These are phyloP conservation scores for Corythornis madagascariensis DNA, from an alignment of 2,113 vertebrate genomes.

Conservation along the genomic window DNA sequence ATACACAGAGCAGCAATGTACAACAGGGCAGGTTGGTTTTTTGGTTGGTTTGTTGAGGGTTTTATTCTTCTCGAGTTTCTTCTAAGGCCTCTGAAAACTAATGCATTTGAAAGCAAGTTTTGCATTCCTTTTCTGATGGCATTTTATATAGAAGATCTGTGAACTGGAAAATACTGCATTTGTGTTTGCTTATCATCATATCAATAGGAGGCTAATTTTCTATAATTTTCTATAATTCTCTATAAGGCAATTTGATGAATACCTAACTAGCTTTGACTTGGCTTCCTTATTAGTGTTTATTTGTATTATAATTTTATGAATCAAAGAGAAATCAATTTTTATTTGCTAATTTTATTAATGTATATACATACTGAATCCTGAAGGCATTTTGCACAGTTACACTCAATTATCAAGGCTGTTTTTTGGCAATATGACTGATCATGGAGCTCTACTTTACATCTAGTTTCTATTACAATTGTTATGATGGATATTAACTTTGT, in stretches of 20 bases:
- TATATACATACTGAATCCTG: background rate
- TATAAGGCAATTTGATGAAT: background rate
- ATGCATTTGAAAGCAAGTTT: background rate
- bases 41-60: background rate
- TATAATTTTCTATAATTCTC: background rate
- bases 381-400: background rate
- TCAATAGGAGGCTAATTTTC: constrained; percentile 13
- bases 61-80: background rate
- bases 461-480: background rate
- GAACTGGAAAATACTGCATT: constrained; percentile 7
- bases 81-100: background rate
- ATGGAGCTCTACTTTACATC: background rate
- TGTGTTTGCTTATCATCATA: background rate
- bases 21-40: background rate
- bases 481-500: background rate
- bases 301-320: constrained; percentile 1
- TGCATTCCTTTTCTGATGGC: background rate
- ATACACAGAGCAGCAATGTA: too few relatives aligned
- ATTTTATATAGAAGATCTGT: background rate
- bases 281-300: background rate
- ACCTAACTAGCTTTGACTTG: background rate
- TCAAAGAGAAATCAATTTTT: background rate
- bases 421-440: background rate
- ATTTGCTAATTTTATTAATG: background rate
- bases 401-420: background rate